Percentiles rank a stretch among this genome's conserved stretches.
These are phyloP conservation scores for Noctua pronuba DNA, from an alignment of 2,888 invertebrate genomes.

Conservation along the genomic window DNA sequence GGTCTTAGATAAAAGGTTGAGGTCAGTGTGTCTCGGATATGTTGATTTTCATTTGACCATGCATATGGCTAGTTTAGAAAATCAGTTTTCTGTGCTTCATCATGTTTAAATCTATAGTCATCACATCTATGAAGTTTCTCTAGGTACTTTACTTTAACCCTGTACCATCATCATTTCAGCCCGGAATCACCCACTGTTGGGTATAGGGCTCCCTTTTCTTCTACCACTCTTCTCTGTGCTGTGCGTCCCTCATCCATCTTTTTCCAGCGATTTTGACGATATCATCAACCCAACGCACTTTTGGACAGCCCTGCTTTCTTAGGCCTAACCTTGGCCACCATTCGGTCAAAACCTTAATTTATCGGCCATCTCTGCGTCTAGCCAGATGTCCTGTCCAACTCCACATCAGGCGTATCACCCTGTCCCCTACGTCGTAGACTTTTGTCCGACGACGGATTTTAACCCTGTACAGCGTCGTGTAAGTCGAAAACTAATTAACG, in stretches of 20 bases:
- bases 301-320: background rate
- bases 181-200: too few relatives aligned
- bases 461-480: background rate
- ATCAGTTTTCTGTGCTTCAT: background rate
- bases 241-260: background rate
- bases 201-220: too few relatives aligned
- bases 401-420: background rate
- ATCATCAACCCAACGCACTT: background rate
- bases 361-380: too few relatives aligned
- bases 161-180: background rate
- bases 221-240: too few relatives aligned
- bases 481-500: slow-evolving; percentile 4
- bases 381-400: background rate
- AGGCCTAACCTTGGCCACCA: background rate
- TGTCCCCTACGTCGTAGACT: too few relatives aligned
- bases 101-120: background rate
- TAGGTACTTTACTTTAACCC: background rate
- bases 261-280: too few relatives aligned
- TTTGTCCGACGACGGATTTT: background rate
- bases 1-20: too few relatives aligned
- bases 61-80: background rate
- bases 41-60: background rate
- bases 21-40: background rate
- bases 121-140: background rate
- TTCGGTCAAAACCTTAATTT: background rate